These are phyloP conservation scores for Chelonus insularis DNA, from an alignment of 1,140 invertebrate species.

Conservation along the genomic window DNA sequence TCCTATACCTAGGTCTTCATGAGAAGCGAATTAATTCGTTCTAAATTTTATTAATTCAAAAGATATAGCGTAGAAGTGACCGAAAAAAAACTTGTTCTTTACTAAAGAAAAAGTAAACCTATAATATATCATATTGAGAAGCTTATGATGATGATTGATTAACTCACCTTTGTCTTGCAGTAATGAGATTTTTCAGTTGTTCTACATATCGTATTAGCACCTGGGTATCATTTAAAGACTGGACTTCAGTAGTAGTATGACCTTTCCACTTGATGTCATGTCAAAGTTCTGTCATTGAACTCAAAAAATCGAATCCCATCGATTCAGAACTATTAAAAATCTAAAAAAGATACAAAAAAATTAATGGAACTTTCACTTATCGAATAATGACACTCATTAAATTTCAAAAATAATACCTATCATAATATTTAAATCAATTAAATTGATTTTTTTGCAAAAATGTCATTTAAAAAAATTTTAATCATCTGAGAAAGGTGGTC, in stretches of 20 bases:
- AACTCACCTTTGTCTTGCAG: constrained; percentile 23
- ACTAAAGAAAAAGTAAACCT: neutral
- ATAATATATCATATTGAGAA: neutral
- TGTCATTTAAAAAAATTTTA: too few relatives aligned
- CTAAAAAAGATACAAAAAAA: constrained; percentile 1
- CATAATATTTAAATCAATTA: neutral
- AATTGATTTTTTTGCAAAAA: neutral
- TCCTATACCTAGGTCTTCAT: too few relatives aligned
- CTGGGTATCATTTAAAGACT: too few relatives aligned
- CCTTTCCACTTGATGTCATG: too few relatives aligned
- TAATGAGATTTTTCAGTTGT: constrained; percentile 24
- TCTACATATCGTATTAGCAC: too few relatives aligned
- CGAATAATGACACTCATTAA: neutral
- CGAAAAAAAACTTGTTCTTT: neutral
- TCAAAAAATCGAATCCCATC: too few relatives aligned
- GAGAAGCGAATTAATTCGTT: too few relatives aligned
- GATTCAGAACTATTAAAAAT: too few relatives aligned
- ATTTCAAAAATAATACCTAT: neutral
- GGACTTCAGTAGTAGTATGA: too few relatives aligned
- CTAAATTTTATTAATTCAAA: neutral
- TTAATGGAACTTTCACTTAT: constrained; percentile 18
- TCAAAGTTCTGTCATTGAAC: neutral
- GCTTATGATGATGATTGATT: constrained; percentile 22
- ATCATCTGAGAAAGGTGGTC: too few relatives aligned
- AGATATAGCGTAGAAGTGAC: neutral